phyloP scores from a whole-genome alignment of 2,797 vertebrate species.

The Lindbergichthys nudifrons region DNA sequence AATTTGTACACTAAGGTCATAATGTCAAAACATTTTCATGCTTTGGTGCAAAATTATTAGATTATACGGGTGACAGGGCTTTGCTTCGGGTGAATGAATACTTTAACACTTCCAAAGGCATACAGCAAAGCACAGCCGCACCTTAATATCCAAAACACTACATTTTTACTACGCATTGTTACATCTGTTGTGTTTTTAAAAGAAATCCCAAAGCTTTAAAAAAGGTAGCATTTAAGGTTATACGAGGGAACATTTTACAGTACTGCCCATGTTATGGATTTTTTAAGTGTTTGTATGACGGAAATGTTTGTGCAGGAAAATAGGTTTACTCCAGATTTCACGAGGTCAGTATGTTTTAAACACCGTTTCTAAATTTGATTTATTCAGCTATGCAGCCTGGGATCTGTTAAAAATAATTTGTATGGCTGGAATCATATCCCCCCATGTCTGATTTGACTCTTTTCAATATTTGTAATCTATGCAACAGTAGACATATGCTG shows the following conservation, averaged over 20 bases:
- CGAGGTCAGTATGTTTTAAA: slow-evolving; percentile 35
- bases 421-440: background rate
- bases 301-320: slow-evolving; percentile 7
- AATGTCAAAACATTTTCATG: slow-evolving; percentile 10
- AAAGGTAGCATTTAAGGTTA: background rate
- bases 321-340: slow-evolving; percentile 32
- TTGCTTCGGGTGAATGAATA: slow-evolving; percentile 36
- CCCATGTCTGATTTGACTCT: slow-evolving; percentile 9
- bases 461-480: slow-evolving; percentile 70
- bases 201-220: slow-evolving; percentile 15
- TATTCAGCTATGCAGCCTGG: slow-evolving; percentile 24
- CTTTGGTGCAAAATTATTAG: slow-evolving; percentile 12
- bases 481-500: slow-evolving; percentile 61
- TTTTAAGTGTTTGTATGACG: slow-evolving; percentile 35
- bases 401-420: slow-evolving; percentile 17
- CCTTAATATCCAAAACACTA: slow-evolving; percentile 36
- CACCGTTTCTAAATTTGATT: background rate
- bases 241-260: slow-evolving; percentile 3
- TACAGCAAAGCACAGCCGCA: slow-evolving; percentile 53
- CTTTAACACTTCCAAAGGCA: slow-evolving; percentile 70
- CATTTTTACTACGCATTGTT: background rate
- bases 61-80: slow-evolving; percentile 25
- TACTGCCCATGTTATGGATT: slow-evolving; percentile 1
- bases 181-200: background rate
- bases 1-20: slow-evolving; percentile 31